Evolutionary conservation across 2,797 vertebrate species (phyloP).

Genomic region (Numenius phaeopus): DNA sequence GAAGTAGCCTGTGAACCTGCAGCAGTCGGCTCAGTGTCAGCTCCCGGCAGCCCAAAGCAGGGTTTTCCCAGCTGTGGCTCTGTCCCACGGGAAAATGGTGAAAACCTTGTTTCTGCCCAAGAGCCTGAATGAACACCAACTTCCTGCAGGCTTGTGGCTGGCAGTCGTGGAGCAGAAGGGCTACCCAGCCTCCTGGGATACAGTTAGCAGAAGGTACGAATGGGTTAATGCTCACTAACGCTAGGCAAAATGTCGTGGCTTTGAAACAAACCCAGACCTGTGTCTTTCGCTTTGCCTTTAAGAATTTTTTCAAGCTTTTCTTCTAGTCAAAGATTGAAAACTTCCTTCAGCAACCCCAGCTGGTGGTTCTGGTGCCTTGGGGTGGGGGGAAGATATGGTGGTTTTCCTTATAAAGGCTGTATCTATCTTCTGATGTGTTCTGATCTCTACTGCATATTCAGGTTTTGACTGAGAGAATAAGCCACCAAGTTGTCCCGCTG

Average conservation of each 20-base stretch:
- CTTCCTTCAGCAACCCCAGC: neutral
- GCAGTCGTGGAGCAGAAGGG: neutral
- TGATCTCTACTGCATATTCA: neutral
- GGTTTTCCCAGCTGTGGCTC: neutral
- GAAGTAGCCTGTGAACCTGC: neutral
- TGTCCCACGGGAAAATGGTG: neutral
- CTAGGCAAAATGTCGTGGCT: neutral
- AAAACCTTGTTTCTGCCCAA: neutral
- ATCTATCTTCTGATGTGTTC: neutral
- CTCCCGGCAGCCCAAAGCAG: neutral
- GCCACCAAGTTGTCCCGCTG: neutral
- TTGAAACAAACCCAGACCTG: neutral
- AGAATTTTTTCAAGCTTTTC: neutral
- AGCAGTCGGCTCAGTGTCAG: neutral
- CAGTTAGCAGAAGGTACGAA: neutral
- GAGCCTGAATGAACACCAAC: neutral
- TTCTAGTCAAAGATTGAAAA: neutral
- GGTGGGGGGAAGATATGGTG: neutral
- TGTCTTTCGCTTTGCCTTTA: neutral
- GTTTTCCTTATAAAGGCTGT: neutral
- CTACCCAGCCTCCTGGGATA: neutral
- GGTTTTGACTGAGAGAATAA: neutral
- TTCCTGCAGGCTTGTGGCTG: neutral
- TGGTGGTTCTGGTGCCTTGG: neutral
- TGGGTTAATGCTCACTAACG: neutral